Conservation (phyloP, 2,113 vertebrate species). For the Sinocyclocheilus maitianheensis region DNA sequence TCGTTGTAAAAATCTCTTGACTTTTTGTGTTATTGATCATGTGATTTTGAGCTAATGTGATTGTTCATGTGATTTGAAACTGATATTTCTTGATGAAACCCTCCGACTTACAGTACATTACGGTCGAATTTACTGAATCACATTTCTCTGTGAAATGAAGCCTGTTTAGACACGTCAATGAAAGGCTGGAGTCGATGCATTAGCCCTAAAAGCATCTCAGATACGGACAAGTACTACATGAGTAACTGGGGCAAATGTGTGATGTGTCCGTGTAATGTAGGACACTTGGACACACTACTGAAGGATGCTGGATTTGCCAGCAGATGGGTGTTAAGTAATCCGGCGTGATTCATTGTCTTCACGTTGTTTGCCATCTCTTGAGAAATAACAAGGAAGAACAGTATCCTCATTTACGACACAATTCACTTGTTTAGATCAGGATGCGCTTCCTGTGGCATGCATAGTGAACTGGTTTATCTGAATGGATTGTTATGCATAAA, state of each 20-base stretch:
- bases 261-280: slow-evolving; percentile 43
- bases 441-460: not conserved
- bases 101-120: not conserved
- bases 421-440: not conserved
- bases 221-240: not conserved
- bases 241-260: slow-evolving; percentile 39
- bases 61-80: not conserved
- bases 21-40: not conserved
- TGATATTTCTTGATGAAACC: not conserved
- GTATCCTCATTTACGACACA: slow-evolving; percentile 15
- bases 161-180: not conserved
- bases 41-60: not conserved
- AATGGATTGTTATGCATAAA: not conserved
- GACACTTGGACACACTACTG: slow-evolving; percentile 28
- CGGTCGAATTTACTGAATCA: not conserved
- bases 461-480: not conserved
- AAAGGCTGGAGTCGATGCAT: not conserved
- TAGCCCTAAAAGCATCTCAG: not conserved
- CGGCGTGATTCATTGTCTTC: slow-evolving; percentile 47
- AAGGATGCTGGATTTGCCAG: not conserved
- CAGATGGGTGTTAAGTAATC: slow-evolving; percentile 56
- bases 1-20: not conserved
- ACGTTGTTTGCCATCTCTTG: slow-evolving; percentile 43
- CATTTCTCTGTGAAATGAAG: not conserved
- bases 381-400: slow-evolving; percentile 21